Evolutionary conservation across 1,140 invertebrate species (phyloP), one percentile per base, ranked within the genome.

Genomic region (Ylistrum balloti): DNA sequence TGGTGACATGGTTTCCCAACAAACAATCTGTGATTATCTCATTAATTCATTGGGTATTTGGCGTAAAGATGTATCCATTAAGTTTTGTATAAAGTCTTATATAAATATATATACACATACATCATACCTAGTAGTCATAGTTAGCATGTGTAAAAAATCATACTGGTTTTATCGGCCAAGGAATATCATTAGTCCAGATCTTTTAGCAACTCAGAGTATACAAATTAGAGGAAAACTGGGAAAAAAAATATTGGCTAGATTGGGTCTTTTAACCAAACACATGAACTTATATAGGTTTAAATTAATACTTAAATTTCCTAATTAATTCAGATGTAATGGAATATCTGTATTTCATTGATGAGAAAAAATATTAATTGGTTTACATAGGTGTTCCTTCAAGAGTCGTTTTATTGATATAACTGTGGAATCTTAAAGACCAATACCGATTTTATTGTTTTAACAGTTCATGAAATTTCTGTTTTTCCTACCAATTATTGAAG

Each of bases 81-180:
- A 28, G n/a, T 17, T 74, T 74, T 74, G 56, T 74, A 74, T 74
- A 74, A 74, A 74, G 56, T 74, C 56, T n/a, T 74, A n/a, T 74
- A 74, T 74, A 28, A 74, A 74, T 74, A 28, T 74, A 74, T 74
- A 74, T 74, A 9, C n/a, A 74, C n/a, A 74, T 28, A 17, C 9
- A 74, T 74, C n/a, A 74, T 28, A 28, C n/a, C 22, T 28, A 74
- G 56, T 74, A 45, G 41, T 45, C 0, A 45, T 74, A n/a, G n/a
- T 74, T 74, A 74, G n/a, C 56, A 74, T 74, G 56, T 74, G 56
- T 74, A 74, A 74, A 74, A 74, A 28, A 74, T 74, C 56, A 74
- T 74, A 28, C 56, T 74, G n/a, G 56, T 74, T 74, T 74, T 74
- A 74, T 28, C 22, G n/a, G 56, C 56, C 17, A 17, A 74, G n/a